These are phyloP conservation scores for Channa argus DNA, from an alignment of 2,113 vertebrate species.

Conservation along the genomic window DNA sequence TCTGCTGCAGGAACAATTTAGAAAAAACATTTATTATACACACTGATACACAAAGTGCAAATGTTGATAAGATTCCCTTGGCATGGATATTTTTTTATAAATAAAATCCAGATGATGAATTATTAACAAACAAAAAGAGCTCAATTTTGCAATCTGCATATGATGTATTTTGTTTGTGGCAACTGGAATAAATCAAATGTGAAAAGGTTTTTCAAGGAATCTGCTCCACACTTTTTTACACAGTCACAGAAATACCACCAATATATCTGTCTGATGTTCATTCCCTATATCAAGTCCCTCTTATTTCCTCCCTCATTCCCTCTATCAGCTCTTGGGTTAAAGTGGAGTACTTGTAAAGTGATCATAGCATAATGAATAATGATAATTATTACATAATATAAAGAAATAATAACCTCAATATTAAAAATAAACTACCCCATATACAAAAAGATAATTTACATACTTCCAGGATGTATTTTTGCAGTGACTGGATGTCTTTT, in stretches of 20 bases:
- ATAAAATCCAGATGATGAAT: background rate
- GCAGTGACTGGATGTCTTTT: constrained; percentile 89
- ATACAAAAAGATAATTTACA: constrained; percentile 43
- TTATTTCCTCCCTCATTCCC: too few species aligned
- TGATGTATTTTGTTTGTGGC: constrained; percentile 1
- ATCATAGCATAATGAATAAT: background rate
- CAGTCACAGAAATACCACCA: constrained; percentile 8
- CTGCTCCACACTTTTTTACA: constrained; percentile 1
- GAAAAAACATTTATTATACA: too few species aligned
- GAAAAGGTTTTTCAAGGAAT: constrained; percentile 18
- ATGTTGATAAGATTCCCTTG: background rate
- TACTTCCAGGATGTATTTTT: constrained; percentile 97
- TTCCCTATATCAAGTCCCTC: too few species aligned
- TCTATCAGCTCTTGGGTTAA: background rate
- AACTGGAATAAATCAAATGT: constrained; percentile 28
- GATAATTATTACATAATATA: background rate
- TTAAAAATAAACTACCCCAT: background rate
- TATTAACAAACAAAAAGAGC: background rate
- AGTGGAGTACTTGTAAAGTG: background rate
- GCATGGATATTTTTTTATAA: background rate
- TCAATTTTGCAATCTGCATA: background rate
- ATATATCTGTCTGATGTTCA: constrained; percentile 11
- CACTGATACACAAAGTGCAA: too few species aligned
- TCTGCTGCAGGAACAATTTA: background rate
- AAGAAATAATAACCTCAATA: background rate